Evolutionary conservation across 2,888 invertebrate species (phyloP), one percentile per base, ranked within the genome.

Genomic region (Unio delphinus): DNA sequence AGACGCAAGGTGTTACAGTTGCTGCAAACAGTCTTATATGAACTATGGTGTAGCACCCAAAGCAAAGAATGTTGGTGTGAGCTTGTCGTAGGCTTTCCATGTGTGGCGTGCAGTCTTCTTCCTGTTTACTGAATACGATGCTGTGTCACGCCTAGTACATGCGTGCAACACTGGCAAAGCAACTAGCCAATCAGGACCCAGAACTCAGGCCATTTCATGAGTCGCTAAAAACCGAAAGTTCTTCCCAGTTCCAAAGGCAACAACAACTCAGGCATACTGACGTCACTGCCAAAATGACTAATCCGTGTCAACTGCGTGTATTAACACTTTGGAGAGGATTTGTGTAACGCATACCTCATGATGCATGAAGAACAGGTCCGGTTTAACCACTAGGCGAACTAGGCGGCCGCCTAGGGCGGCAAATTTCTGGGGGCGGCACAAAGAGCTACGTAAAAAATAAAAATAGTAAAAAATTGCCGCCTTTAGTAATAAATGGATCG

Each of bases 141-240:
- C 62, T n/a, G 66, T 70, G 62, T 67, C 67, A 30, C 70, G 67
- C 20, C 66, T 63, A 7, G 67, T 67, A 34, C 63, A 67, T 4
- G 58, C 59, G n/a, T 67, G 66, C 59, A 69, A 61, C 17, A 59
- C 4, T 17, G 69, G 61, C 15, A 69, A 20, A 20, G 55, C 62
- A 26, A 20, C 8, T 7, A 23, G 55, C 23, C 61, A 2, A 55
- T 62, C 58, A 30, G 28, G 26, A 5, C 63, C 60, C 5, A 70
- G n/a, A 15, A 30, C 63, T 17, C 20, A 6, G 8, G 54, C 58
- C n/a, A 70, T 57, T 4, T 55, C 30, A 26, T 70, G 61, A 56
- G 55, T 55, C 11, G 58, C 55, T 26, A 69, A 20, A n/a, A 57
- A 57, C 45, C 59, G n/a, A 3, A 59, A 61, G 45, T 57, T 17